Evolutionary conservation across 2,888 invertebrate species (phyloP).

Genomic region (Eristalis intricaria): DNA sequence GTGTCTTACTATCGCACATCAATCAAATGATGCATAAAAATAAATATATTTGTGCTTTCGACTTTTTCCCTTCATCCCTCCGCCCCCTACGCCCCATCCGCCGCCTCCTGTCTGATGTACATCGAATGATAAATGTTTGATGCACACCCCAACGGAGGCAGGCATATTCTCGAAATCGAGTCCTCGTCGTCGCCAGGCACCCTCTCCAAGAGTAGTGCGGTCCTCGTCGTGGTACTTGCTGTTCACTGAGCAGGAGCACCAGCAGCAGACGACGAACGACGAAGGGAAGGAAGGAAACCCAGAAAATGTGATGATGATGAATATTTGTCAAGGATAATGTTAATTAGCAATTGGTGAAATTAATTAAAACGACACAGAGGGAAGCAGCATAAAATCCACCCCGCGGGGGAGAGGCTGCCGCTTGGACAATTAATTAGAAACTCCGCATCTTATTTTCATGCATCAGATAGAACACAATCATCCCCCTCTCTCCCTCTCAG

Average conservation of each 20-base stretch:
- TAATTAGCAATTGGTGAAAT: slow-evolving; percentile 52
- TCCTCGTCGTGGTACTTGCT: background rate
- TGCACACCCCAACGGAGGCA: background rate
- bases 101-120: slow-evolving; percentile 6
- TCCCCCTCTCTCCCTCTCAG: background rate
- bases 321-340: slow-evolving; percentile 62
- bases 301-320: slow-evolving; percentile 43
- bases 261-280: background rate
- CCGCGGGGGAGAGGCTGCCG: too few relatives aligned
- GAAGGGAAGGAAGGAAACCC: background rate
- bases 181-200: background rate
- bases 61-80: slow-evolving; percentile 2
- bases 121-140: slow-evolving; percentile 43
- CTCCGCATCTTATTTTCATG: slow-evolving; percentile 17
- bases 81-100: too few relatives aligned
- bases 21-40: slow-evolving; percentile 48
- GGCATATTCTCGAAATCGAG: background rate
- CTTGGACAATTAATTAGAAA: slow-evolving; percentile 43
- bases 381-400: slow-evolving; percentile 17
- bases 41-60: slow-evolving; percentile 29
- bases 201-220: background rate
- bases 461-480: slow-evolving; percentile 10
- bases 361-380: slow-evolving; percentile 34
- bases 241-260: background rate
- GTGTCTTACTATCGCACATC: slow-evolving; percentile 32